Conservation (phyloP, 2,888 invertebrate genomes). For the Amorpha juglandis region DNA sequence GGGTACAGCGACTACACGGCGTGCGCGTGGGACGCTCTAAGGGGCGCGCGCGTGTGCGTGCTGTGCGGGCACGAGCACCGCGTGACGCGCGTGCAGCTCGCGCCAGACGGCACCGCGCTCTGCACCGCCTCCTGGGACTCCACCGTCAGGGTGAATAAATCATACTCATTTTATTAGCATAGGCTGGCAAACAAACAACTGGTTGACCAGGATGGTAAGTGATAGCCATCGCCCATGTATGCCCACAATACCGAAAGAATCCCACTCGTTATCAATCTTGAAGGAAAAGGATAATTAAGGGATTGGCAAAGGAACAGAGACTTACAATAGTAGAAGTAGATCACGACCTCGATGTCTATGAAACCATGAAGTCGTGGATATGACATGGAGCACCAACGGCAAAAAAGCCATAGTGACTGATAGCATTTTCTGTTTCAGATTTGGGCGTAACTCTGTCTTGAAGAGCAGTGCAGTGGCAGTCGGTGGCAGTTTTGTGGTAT, state of each 20-base stretch:
- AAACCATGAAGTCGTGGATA: too few species aligned
- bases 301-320: too few species aligned
- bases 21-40: constrained; percentile 99
- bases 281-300: too few species aligned
- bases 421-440: constrained; percentile 47
- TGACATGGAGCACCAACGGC: too few species aligned
- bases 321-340: too few species aligned
- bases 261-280: too few species aligned
- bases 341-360: too few species aligned
- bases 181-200: too few species aligned
- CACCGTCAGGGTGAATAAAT: constrained; percentile 87
- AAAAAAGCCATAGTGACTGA: too few species aligned
- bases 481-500: background rate
- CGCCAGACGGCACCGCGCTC: constrained; percentile 98
- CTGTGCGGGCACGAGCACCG: constrained; percentile 98
- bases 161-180: background rate
- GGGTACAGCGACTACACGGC: constrained; percentile 99
- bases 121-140: constrained; percentile 98
- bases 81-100: constrained; percentile 95
- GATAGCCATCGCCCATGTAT: too few species aligned
- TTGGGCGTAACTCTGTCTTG: constrained; percentile 47
- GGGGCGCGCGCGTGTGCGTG: constrained; percentile 94
- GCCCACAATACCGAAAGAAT: too few species aligned
- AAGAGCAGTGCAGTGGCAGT: background rate
- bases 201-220: too few species aligned